Base-by-base conservation (phyloP, 2,888 invertebrate genomes). In the Cloeon dipterum region DNA sequence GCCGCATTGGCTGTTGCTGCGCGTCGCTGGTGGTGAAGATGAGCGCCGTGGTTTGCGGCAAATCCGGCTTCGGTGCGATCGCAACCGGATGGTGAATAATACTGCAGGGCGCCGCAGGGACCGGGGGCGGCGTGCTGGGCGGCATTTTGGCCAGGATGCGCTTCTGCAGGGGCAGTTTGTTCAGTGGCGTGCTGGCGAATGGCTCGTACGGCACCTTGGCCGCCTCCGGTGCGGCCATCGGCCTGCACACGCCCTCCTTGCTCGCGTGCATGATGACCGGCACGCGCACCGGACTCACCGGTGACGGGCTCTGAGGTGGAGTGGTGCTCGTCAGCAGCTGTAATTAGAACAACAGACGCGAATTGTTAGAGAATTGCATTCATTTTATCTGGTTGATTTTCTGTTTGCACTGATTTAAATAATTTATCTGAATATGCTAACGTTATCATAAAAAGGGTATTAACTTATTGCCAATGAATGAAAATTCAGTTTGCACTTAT, bases 201-300 rank as follows among this genome's bases (percentile, higher is more conserved):
- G n/a, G n/a, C n/a, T n/a, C n/a, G n/a, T n/a, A n/a, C n/a, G n/a
- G n/a, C n/a, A n/a, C n/a, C n/a, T n/a, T n/a, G n/a, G n/a, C 10
- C 7, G 25, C 32, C 32, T 14, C 34, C n/a, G n/a, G n/a, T n/a
- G n/a, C n/a, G 19, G 34, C 4, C 7, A 25, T 46, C 14, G 52
- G 52, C 18, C 48, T 50, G 58, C 73, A 78, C 23, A 76, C 74
- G 32, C 83, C 85, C 50, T 81, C 76, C 42, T 75, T 74, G 53
- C 76, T 74, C 5, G 78, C 83, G 45, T 70, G 70, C 79, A 83
- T 85, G 46, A 86, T 86, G 44, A 88, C 86, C 10, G 83, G 82
- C 20, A 72, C 63, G 20, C 54, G 52, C 39, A 52, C 46, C 4
- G 50, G 45, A 3, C 52, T 51, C n/a, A 48, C 41, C 18, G 56